Conservation (phyloP, 2,888 invertebrate genomes). For the Lobophora halterata region DNA sequence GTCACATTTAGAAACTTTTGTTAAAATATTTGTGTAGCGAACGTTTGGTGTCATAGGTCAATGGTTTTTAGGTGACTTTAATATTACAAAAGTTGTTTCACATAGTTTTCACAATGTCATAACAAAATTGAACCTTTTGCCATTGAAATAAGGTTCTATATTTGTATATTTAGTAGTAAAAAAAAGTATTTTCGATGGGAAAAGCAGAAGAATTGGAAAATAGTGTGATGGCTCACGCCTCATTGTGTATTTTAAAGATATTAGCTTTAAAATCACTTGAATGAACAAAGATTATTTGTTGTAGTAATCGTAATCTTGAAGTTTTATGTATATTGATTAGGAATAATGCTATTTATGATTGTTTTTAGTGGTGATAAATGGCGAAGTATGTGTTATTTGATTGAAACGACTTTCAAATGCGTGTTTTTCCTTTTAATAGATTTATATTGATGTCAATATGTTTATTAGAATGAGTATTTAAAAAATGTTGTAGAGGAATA, state of each 20-base stretch:
- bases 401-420: too few relatives aligned
- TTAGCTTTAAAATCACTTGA: constrained; percentile 34
- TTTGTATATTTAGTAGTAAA: background rate
- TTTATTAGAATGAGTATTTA: too few relatives aligned
- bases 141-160: constrained; percentile 4
- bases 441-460: too few relatives aligned
- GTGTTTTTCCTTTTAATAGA: too few relatives aligned
- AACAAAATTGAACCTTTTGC: constrained; percentile 16
- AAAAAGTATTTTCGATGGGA: constrained; percentile 34
- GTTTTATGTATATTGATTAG: constrained; percentile 26
- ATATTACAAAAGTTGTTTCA: constrained; percentile 33
- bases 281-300: constrained; percentile 22
- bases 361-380: constrained; percentile 18
- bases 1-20: constrained; percentile 48
- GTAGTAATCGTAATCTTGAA: constrained; percentile 22
- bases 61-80: constrained; percentile 49
- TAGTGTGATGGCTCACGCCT: constrained; percentile 39
- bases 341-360: constrained; percentile 20
- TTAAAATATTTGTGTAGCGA: constrained; percentile 47
- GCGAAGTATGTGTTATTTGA: background rate
- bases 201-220: constrained; percentile 37
- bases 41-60: constrained; percentile 42
- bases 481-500: too few relatives aligned
- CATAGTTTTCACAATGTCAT: background rate
- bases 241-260: constrained; percentile 44